Evolutionary conservation across 1,140 invertebrate genomes (phyloP).

Genomic region (Hycleus phaleratus): DNA sequence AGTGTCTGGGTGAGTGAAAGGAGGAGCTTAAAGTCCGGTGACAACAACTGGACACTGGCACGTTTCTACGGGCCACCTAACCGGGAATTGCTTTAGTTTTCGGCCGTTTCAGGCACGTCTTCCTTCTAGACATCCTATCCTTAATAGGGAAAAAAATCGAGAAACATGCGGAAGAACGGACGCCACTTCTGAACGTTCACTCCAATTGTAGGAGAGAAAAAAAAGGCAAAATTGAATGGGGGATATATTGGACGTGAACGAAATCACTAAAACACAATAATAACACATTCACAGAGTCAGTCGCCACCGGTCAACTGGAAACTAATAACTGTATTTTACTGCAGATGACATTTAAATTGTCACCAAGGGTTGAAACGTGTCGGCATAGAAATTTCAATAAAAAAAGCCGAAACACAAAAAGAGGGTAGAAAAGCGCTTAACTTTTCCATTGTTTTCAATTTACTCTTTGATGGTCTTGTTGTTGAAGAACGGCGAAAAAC

Average conservation of each 20-base stretch:
- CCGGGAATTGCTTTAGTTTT: slow-evolving; percentile 16
- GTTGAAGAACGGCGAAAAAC: slow-evolving; percentile 1
- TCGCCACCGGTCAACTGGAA: slow-evolving; percentile 25
- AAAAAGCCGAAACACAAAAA: neutral
- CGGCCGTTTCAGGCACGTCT: slow-evolving; percentile 4
- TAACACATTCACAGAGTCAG: slow-evolving; percentile 29
- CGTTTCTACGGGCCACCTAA: slow-evolving; percentile 21
- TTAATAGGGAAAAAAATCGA: neutral
- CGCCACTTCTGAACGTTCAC: neutral
- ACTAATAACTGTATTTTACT: slow-evolving; percentile 22
- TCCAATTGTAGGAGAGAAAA: neutral
- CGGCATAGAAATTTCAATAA: neutral
- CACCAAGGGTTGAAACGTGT: no score
- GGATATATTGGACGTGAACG: slow-evolving; percentile 16
- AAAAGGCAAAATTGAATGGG: neutral
- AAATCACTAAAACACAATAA: slow-evolving; percentile 21
- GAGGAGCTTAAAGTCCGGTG: slow-evolving; percentile 16
- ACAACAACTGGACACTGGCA: slow-evolving; percentile 31
- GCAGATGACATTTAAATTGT: neutral
- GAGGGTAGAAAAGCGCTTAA: neutral
- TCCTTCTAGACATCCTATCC: neutral
- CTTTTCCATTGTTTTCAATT: slow-evolving; percentile 9
- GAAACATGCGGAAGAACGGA: neutral
- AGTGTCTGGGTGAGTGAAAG: slow-evolving; percentile 8
- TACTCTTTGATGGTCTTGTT: slow-evolving; percentile 1